phyloP scores from a whole-genome alignment of 2,888 invertebrate species.

The Xylocampa areola region DNA sequence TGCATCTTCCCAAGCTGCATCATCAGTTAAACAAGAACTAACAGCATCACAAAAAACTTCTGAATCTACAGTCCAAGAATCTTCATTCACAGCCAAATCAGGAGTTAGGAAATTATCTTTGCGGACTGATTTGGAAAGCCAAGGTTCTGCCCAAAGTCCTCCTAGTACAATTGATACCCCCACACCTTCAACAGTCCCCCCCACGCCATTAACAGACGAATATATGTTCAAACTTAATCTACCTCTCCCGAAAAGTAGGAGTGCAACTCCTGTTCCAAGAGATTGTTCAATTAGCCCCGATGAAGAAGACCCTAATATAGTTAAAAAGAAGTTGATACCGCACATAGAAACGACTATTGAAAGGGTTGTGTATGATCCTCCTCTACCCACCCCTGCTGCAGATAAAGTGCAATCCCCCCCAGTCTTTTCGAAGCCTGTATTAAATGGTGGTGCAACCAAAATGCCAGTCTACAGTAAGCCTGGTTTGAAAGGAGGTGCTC shows the following conservation, averaged over 20 bases:
- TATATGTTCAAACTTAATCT: slow-evolving; percentile 80
- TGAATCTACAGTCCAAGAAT: slow-evolving; percentile 56
- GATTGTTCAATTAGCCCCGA: slow-evolving; percentile 60
- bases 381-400: slow-evolving; percentile 73
- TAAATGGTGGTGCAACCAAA: slow-evolving; percentile 65
- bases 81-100: slow-evolving; percentile 43
- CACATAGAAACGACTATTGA: slow-evolving; percentile 78
- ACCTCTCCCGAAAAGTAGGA: slow-evolving; percentile 75
- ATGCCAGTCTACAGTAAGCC: slow-evolving; percentile 65
- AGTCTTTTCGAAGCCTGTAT: slow-evolving; percentile 70
- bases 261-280: slow-evolving; percentile 66
- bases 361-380: slow-evolving; percentile 76
- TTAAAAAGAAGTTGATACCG: slow-evolving; percentile 79
- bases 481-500: slow-evolving; percentile 59
- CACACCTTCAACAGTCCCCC: slow-evolving; percentile 74
- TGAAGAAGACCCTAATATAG: slow-evolving; percentile 78
- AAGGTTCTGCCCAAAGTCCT: slow-evolving; percentile 53
- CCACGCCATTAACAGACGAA: slow-evolving; percentile 83
- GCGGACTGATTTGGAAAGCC: slow-evolving; percentile 54
- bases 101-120: slow-evolving; percentile 50
- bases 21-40: slow-evolving; percentile 12
- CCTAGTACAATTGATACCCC: slow-evolving; percentile 69
- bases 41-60: slow-evolving; percentile 41
- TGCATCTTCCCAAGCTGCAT: too few relatives aligned
- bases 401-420: slow-evolving; percentile 67